Evolutionary conservation across 2,113 vertebrate genomes (phyloP).

Genomic region (Athene noctua): DNA sequence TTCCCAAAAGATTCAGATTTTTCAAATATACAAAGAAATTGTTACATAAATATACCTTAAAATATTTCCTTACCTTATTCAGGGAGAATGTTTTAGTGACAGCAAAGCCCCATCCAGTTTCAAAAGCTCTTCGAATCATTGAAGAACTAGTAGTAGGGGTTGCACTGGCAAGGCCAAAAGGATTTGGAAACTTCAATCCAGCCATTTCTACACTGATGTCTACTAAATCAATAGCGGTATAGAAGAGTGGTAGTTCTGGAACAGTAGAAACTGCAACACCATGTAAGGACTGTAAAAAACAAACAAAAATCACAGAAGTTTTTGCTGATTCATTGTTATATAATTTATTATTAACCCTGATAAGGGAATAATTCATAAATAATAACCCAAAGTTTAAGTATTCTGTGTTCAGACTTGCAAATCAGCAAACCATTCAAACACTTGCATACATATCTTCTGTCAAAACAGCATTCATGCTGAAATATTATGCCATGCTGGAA

Average conservation of each 20-base stretch:
- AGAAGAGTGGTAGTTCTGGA: conserved; percentile 86
- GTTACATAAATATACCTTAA: neutral
- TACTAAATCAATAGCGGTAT: conserved; percentile 85
- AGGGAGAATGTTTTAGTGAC: conserved; percentile 93
- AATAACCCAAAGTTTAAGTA: neutral
- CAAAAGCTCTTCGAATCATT: conserved; percentile 93
- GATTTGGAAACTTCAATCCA: conserved; percentile 87
- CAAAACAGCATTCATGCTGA: neutral
- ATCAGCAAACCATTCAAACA: neutral
- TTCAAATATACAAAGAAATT: neutral
- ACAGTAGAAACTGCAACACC: conserved; percentile 69
- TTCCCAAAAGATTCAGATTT: neutral
- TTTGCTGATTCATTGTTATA: neutral
- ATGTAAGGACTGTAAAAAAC: conserved; percentile 73
- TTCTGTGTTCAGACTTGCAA: neutral
- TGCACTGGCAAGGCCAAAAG: conserved; percentile 92
- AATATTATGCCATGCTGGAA: neutral
- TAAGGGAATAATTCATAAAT: neutral
- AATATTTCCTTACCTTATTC: conserved; percentile 78
- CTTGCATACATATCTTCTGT: neutral
- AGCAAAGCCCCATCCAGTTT: conserved; percentile 91
- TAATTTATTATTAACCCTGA: neutral
- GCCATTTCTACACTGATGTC: conserved; percentile 88
- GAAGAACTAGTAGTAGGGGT: conserved; percentile 87
- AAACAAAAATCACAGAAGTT: neutral